Conservation (phyloP, 92 coral and sea anemone genomes). For the Bergia puertoricense region DNA sequence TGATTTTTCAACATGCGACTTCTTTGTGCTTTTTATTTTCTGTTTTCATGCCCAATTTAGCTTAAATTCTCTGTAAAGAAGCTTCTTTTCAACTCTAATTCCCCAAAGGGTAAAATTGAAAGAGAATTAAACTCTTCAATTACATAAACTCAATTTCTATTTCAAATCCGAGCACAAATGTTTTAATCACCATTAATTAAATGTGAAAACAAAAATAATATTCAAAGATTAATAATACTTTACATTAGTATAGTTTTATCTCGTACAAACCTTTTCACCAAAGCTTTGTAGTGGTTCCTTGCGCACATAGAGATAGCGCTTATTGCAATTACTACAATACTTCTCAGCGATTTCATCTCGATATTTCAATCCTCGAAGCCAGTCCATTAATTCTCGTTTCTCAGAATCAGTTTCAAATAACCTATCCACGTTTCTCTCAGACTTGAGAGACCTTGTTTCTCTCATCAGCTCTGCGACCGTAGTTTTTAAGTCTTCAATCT, state of each 20-base stretch:
- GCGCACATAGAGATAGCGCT: conserved; percentile 79
- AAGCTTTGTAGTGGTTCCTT: conserved; percentile 80
- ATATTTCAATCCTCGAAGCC: conserved; percentile 84
- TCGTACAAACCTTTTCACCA: conserved; percentile 68
- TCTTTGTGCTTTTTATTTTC: not conserved
- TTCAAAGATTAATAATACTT: not conserved
- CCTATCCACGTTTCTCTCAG: conserved; percentile 57
- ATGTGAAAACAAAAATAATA: not conserved
- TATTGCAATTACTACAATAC: conserved; percentile 79
- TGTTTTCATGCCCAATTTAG: not conserved
- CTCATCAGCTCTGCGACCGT: conserved; percentile 68
- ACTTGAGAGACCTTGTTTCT: conserved; percentile 66
- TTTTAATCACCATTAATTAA: conserved; percentile 2
- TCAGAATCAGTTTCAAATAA: conserved; percentile 66
- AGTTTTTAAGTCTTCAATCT: conserved; percentile 76
- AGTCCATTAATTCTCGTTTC: conserved; percentile 66
- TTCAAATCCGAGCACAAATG: not conserved
- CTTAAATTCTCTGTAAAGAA: not conserved
- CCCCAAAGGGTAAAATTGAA: not conserved
- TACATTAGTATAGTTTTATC: not conserved
- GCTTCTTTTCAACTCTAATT: not conserved
- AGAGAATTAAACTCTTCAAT: not conserved
- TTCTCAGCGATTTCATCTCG: conserved; percentile 85
- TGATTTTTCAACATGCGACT: too few species aligned
- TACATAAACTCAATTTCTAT: conserved; percentile 3